These are phyloP conservation scores for Erythrocercus mccallii DNA, from an alignment of 2,113 vertebrate species.

Conservation along the genomic window DNA sequence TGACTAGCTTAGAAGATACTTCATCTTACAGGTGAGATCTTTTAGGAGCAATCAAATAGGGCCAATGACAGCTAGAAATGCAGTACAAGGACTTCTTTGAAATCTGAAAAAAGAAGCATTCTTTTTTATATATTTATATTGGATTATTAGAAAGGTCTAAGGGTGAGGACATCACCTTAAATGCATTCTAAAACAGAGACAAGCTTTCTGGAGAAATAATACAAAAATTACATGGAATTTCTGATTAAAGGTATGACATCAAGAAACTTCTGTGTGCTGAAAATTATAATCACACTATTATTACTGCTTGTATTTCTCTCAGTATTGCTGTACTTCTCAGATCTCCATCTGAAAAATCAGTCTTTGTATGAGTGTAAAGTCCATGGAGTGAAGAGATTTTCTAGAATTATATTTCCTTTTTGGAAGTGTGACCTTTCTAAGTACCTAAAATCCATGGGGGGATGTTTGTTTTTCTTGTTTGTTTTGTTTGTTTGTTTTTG, in stretches of 20 bases:
- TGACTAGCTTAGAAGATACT: not conserved
- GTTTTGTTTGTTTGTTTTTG: not conserved
- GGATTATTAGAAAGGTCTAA: not conserved
- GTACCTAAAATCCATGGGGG: not conserved
- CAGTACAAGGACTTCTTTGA: not conserved
- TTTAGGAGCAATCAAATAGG: not conserved
- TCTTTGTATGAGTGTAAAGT: not conserved
- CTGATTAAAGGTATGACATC: not conserved
- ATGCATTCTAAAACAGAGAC: not conserved
- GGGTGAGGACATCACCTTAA: not conserved
- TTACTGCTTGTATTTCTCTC: not conserved
- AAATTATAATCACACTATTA: not conserved
- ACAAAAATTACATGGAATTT: not conserved
- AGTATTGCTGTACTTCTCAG: not conserved
- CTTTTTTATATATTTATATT: not conserved
- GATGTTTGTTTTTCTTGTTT: no score
- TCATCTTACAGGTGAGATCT: not conserved
- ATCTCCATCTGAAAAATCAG: not conserved
- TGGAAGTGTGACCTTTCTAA: not conserved
- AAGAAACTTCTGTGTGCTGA: not conserved
- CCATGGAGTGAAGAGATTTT: rapidly evolving
- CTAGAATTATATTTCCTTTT: not conserved
- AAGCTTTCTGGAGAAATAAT: not conserved
- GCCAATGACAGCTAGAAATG: not conserved
- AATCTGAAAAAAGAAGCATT: not conserved